Percentiles rank a stretch among this genome's conserved stretches.
Conservation (phyloP, 2,888 invertebrate species). For the Hoplodrina ambigua region DNA sequence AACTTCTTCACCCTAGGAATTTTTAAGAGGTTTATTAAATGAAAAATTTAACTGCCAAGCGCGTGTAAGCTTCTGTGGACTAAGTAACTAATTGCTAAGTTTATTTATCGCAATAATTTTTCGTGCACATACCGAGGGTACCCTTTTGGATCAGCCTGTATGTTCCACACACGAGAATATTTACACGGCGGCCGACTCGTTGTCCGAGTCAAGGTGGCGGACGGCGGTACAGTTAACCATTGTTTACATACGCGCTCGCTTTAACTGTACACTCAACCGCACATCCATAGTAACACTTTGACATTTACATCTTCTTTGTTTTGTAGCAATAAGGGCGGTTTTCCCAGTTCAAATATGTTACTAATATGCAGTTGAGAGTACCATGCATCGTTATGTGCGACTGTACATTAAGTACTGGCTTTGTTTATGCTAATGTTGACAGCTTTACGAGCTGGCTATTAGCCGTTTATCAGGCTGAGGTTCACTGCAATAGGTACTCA, state of each 20-base stretch:
- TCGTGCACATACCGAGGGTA: too few species aligned
- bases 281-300: background rate
- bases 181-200: conserved; percentile 49
- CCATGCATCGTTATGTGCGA: conserved; percentile 34
- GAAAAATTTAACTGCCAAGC: too few species aligned
- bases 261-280: conserved; percentile 24
- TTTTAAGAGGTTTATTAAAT: too few species aligned
- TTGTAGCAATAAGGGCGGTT: background rate
- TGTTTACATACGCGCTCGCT: conserved; percentile 66
- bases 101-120: too few species aligned
- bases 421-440: conserved; percentile 54
- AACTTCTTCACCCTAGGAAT: too few species aligned
- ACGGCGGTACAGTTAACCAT: conserved; percentile 73
- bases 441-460: conserved; percentile 43
- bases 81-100: too few species aligned
- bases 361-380: background rate
- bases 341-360: background rate
- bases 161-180: conserved; percentile 40
- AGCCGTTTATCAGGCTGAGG: conserved; percentile 16
- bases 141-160: conserved; percentile 38
- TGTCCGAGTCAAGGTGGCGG: conserved; percentile 66
- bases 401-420: conserved; percentile 26
- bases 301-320: background rate
- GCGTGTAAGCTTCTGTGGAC: too few species aligned
- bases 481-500: background rate